phyloP scores from a whole-genome alignment of 2,888 invertebrate species.

The Latrodectus hesperus region DNA sequence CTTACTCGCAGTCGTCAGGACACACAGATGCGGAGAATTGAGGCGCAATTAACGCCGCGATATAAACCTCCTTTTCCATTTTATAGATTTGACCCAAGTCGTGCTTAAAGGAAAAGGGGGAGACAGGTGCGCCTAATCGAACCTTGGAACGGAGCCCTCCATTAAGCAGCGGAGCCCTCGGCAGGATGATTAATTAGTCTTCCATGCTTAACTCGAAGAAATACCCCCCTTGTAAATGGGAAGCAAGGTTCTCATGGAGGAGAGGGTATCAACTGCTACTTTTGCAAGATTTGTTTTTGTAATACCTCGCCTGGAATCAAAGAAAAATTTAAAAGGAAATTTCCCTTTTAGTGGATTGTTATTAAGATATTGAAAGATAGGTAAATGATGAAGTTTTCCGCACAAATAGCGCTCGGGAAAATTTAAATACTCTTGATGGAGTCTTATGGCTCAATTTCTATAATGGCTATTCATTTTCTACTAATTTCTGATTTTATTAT shows the following conservation, averaged over 20 bases:
- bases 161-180: slow-evolving; percentile 12
- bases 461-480: too few species aligned
- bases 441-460: too few species aligned
- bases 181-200: slow-evolving; percentile 42
- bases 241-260: neutral
- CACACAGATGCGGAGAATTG: slow-evolving; percentile 67
- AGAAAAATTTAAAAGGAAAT: too few species aligned
- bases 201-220: neutral
- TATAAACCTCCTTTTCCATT: slow-evolving; percentile 44
- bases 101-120: neutral
- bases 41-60: slow-evolving; percentile 61
- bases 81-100: slow-evolving; percentile 63
- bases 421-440: too few species aligned
- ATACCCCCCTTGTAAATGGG: neutral
- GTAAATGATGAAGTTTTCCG: too few species aligned
- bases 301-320: too few species aligned
- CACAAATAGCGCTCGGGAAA: too few species aligned
- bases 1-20: slow-evolving; percentile 50
- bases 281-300: too few species aligned
- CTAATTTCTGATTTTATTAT: too few species aligned
- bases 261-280: too few species aligned
- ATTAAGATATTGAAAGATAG: too few species aligned
- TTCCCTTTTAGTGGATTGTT: too few species aligned
- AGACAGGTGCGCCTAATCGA: slow-evolving; percentile 65
- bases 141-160: slow-evolving; percentile 13